Evolutionary conservation across 2,113 vertebrate genomes (phyloP).

Genomic region (Stigmatopora argus): DNA sequence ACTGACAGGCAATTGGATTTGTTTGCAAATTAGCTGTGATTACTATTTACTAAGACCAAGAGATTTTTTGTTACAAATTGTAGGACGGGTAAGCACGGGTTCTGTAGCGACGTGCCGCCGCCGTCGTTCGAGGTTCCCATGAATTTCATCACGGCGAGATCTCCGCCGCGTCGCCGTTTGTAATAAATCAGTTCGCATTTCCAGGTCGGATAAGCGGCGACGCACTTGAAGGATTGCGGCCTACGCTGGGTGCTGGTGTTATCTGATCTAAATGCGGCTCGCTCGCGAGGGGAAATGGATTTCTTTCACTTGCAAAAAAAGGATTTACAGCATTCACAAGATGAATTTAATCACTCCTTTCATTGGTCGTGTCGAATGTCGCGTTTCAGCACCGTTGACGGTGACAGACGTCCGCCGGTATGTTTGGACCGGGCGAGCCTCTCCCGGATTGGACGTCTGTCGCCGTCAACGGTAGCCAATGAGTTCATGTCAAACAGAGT

Average conservation of each 20-base stretch:
- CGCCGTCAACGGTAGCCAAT: no score
- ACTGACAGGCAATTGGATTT: no score
- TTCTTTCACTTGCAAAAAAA: background rate
- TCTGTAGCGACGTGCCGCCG: background rate
- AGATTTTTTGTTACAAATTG: constrained; percentile 13
- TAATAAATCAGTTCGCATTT: constrained; percentile 1
- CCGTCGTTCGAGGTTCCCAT: constrained; percentile 35
- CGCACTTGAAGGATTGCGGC: background rate
- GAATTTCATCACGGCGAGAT: constrained; percentile 15
- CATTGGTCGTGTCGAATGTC: background rate
- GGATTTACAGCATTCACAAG: background rate
- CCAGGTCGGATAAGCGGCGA: background rate
- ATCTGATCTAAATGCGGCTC: background rate
- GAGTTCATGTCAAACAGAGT: no score
- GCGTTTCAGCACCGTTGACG: no score
- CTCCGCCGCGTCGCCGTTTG: background rate
- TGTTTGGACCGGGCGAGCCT: no score
- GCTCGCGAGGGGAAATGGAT: background rate
- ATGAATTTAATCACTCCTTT: background rate
- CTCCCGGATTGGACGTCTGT: no score
- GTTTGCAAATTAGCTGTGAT: no score
- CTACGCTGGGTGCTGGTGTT: background rate
- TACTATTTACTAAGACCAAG: background rate
- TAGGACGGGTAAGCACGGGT: constrained; percentile 2
- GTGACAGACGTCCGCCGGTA: no score